These are phyloP conservation scores for Lepus townsendii DNA, from an alignment of 2,797 vertebrate species.

Conservation along the genomic window DNA sequence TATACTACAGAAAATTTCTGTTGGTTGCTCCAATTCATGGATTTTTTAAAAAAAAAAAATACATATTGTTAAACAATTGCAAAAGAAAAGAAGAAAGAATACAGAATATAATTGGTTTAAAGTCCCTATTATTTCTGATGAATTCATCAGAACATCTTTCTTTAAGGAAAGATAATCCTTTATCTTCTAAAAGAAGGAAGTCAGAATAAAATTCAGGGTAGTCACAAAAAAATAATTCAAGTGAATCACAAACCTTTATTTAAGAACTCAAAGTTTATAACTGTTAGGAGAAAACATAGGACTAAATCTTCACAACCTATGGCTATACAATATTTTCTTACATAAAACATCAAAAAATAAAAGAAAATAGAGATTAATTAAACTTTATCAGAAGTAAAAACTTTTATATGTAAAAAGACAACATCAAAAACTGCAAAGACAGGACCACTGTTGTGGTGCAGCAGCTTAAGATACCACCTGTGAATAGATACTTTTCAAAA, in stretches of 20 bases:
- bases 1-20: constrained; percentile 16
- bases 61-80: background rate
- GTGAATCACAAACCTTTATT: background rate
- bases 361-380: background rate
- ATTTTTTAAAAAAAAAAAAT: background rate
- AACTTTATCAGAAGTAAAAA: constrained; percentile 39
- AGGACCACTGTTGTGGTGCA: no score
- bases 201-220: background rate
- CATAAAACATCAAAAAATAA: background rate
- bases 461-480: no score
- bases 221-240: constrained; percentile 5
- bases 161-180: background rate
- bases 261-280: background rate
- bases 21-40: background rate
- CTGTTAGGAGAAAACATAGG: background rate
- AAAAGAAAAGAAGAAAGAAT: background rate
- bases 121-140: background rate
- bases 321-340: background rate
- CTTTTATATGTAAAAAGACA: background rate
- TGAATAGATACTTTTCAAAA: background rate
- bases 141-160: background rate
- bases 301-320: background rate
- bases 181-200: background rate
- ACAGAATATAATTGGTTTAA: background rate
- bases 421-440: background rate